A percentile compares a stretch with the other conserved stretches of the same genome.
Evolutionary conservation across 2,888 invertebrate species (phyloP).

Genomic region (Heliconius sara): DNA sequence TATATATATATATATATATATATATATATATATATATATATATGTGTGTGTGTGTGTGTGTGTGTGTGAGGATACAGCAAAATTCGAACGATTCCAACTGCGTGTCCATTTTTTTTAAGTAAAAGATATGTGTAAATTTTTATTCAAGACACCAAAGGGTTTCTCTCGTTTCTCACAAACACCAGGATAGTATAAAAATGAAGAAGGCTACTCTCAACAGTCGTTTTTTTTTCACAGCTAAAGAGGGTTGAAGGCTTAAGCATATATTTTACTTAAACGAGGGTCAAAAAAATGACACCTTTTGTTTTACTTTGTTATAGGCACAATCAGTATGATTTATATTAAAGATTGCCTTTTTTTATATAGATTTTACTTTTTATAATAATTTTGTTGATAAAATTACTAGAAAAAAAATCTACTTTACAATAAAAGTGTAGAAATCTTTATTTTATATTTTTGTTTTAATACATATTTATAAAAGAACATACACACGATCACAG

Average conservation of each 20-base stretch:
- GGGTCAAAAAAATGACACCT: not conserved
- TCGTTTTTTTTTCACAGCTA: slow-evolving; percentile 10
- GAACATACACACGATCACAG: no score
- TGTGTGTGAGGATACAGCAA: no score
- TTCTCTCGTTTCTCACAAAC: slow-evolving; percentile 30
- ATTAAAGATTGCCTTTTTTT: not conserved
- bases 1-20: no score
- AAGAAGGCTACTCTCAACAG: slow-evolving; percentile 35
- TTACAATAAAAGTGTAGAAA: no score
- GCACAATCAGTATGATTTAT: not conserved
- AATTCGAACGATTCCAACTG: no score
- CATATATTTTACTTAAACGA: slow-evolving; percentile 6
- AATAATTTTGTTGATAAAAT: not conserved
- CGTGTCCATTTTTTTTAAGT: no score
- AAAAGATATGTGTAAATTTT: not conserved
- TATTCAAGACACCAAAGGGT: slow-evolving; percentile 16
- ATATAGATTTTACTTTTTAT: no score
- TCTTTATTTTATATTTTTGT: no score
- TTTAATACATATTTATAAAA: no score
- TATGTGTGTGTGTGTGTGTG: no score
- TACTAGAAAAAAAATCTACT: no score
- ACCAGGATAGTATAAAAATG: slow-evolving; percentile 33
- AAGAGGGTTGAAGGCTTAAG: not conserved
- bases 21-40: no score
- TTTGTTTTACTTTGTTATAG: not conserved